Evolutionary conservation across 2,113 vertebrate genomes (phyloP), one percentile per base, ranked within the genome.

Genomic region (Hippocampus comes): DNA sequence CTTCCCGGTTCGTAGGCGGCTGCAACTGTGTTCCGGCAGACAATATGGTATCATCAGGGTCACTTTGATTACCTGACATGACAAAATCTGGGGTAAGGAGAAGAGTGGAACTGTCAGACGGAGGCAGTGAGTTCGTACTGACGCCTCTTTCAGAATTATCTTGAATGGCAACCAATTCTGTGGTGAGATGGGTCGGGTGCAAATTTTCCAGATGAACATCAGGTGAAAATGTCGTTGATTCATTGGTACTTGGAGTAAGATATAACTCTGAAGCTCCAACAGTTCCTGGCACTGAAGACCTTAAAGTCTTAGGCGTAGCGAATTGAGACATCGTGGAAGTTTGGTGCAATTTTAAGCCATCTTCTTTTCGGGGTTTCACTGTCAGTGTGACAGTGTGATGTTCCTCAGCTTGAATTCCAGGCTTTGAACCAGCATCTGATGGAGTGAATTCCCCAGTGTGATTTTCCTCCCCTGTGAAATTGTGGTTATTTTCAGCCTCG

Each of bases 1-100:
- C 73, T 27, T 78, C 67, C 14, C 46, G 71, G 63, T 67, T 51
- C 51, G 74, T 74, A 64, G 73, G 84, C 85, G 83, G 82, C 84
- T 69, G 41, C 43, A 68, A 61, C 55, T 79, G 81, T 77, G 76
- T 82, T 89, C 83, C 87, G 86, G 84, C 79, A 76, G 72, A 30
- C 41, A 72, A 78, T 63, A 70, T 72, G 63, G 80, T 69, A 56
- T 72, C 77, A 27, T 71, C 64, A 21, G 82, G 79, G 68, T 71
- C 78, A 66, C 70, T 42, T 63, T 17, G 74, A 56, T 70, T 83
- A 83, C 83, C 88, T 90, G 87, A 84, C 87, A 64, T 76, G 30
- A 55, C 27, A 25, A 67, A 41, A 75, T 42, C 56, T 49, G 78
- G 63, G 78, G 51, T 2, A 0, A 49, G 41, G 67, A 53, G 46